Conservation (phyloP, 2,797 vertebrate species). For the Argentina silus region DNA sequence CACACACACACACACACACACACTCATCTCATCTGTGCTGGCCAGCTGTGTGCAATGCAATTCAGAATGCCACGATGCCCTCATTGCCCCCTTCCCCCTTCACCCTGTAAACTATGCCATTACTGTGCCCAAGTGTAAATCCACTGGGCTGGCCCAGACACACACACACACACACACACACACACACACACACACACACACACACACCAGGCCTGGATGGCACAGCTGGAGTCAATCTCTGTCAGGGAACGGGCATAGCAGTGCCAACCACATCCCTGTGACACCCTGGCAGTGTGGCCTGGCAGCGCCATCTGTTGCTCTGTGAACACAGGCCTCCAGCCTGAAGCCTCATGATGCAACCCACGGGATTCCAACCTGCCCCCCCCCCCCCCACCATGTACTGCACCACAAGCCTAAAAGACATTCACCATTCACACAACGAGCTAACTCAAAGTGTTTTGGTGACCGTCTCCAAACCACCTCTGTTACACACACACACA, state of each 20-base stretch:
- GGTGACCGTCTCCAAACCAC: too few relatives aligned
- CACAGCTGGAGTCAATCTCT: constrained; percentile 56
- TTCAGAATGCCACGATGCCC: too few relatives aligned
- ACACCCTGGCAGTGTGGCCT: constrained; percentile 41
- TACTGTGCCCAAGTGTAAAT: neutral
- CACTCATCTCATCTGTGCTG: neutral
- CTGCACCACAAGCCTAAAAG: too few relatives aligned
- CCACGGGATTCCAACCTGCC: neutral
- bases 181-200: too few relatives aligned
- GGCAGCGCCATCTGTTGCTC: constrained; percentile 54
- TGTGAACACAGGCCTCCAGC: constrained; percentile 45
- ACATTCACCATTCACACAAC: too few relatives aligned
- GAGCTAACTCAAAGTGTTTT: too few relatives aligned
- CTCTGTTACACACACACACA: too few relatives aligned
- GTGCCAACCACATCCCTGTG: constrained; percentile 32
- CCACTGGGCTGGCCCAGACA: neutral
- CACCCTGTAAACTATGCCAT: constrained; percentile 10
- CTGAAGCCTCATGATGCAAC: constrained; percentile 17
- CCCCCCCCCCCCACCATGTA: too few relatives aligned
- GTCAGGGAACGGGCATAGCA: neutral
- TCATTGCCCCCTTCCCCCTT: neutral
- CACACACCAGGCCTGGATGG: constrained; percentile 2
- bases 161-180: too few relatives aligned
- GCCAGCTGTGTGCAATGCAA: too few relatives aligned
- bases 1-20: constrained; percentile 13